phyloP scores from a whole-genome alignment of 2,797 vertebrate species.

The Hippopotamyrus pictus region DNA sequence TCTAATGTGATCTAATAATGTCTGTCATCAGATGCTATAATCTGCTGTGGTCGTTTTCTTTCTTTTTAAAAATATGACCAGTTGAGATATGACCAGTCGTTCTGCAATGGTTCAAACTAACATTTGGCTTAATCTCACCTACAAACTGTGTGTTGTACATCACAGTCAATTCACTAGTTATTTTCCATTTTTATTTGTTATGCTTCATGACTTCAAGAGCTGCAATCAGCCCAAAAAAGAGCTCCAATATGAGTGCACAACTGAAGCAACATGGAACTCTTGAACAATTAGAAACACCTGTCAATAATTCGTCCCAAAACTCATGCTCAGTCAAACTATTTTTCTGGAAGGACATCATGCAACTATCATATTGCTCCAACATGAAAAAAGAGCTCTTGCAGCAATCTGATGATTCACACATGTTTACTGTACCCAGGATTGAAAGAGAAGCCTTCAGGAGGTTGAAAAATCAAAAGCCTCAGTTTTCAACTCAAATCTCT shows the following conservation, averaged over 20 bases:
- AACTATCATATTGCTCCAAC: background rate
- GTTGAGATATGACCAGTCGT: background rate
- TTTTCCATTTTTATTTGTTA: background rate
- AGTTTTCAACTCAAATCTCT: background rate
- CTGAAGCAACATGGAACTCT: background rate
- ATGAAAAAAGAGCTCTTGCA: background rate
- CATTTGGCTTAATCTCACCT: background rate
- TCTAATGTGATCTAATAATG: background rate
- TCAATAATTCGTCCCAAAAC: background rate
- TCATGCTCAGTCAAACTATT: background rate
- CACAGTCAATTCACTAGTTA: background rate
- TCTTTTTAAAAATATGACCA: background rate
- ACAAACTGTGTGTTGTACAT: background rate
- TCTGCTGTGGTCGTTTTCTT: background rate
- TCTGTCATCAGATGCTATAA: background rate
- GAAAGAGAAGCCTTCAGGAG: background rate
- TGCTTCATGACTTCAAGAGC: background rate
- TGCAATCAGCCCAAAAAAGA: background rate
- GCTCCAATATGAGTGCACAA: background rate
- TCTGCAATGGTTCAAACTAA: background rate
- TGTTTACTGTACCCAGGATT: background rate
- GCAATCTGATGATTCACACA: slow-evolving; percentile 5
- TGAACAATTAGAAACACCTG: background rate
- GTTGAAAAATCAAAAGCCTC: background rate
- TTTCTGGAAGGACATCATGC: background rate